phyloP scores from a whole-genome alignment of 2,113 vertebrate genomes.

The Bufo bufo region DNA sequence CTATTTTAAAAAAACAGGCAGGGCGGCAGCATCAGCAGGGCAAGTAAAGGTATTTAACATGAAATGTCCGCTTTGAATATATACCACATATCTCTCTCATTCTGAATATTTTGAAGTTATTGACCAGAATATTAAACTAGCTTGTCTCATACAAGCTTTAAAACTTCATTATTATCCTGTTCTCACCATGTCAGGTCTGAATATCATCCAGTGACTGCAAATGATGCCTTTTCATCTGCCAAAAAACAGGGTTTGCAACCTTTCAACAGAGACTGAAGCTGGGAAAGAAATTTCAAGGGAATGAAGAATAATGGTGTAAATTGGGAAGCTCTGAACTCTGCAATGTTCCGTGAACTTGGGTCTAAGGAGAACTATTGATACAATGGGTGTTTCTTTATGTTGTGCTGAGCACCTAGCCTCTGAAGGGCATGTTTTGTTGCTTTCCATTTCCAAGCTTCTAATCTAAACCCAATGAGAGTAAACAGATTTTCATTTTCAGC shows the following conservation, averaged over 20 bases:
- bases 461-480: slow-evolving; percentile 34
- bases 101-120: background rate
- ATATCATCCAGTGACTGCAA: background rate
- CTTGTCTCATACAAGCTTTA: background rate
- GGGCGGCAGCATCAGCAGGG: no score
- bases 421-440: slow-evolving; percentile 38
- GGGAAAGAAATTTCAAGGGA: slow-evolving; percentile 31
- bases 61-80: no score
- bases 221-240: slow-evolving; percentile 31
- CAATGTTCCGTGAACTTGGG: background rate
- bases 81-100: no score
- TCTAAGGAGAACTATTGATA: background rate
- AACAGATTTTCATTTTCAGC: slow-evolving; percentile 44
- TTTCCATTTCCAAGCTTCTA: slow-evolving; percentile 16
- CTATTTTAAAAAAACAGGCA: no score
- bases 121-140: background rate
- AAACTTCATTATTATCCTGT: background rate
- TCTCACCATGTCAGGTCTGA: background rate
- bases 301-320: background rate
- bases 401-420: slow-evolving; percentile 22
- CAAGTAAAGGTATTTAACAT: no score
- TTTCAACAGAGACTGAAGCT: background rate
- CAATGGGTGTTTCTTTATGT: background rate
- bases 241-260: background rate
- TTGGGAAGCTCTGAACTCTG: background rate